Evolutionary conservation across 2,113 vertebrate genomes (phyloP), one percentile per base, ranked within the genome.

Genomic region (Petromus typicus): DNA sequence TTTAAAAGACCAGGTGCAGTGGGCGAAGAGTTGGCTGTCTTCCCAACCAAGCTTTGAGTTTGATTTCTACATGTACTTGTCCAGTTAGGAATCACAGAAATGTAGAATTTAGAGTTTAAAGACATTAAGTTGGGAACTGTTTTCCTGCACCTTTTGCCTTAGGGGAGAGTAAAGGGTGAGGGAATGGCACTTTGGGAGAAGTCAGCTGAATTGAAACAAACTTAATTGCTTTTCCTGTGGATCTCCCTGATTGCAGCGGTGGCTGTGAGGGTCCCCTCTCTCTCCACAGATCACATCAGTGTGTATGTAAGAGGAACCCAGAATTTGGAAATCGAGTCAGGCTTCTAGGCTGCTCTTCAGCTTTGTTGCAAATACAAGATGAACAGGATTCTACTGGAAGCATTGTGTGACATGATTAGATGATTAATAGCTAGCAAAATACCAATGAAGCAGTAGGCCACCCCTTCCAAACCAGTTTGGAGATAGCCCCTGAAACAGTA

Each of bases 51-150:
- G 2, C 0, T 71, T 90, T 94, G 93, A 96, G 23, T 96, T 90
- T 95, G 86, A 43, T 98, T 97, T 97, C 96, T 57, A 0, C 14
- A 92, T 96, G 96, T 97, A 96, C 94, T 96, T 93, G 97, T 89
- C 23, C 7, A 17, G 86, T 96, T 93, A 97, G 96, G 97, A 95
- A 81, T 94, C 20, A 89, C 16, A 45, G 95, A 97, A 97, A 97
- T 86, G 85, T 92, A 95, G 69, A 94, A 20, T 96, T 96, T 54
- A 91, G 85, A 88, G 69, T 97, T 95, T 96, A 81, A 98, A 96
- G 91, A 94, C 93, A 93, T 93, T 76, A 84, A 94, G 69, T 48
- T 92, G 75, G 78, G 51, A 80, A 69, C 61, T 96, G 3, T 93
- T 95, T 97, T 90, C 54, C 30, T 95, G 59, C 18, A 95, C 10